Evolutionary conservation across 2,888 invertebrate genomes (phyloP).

Genomic region (Margaritifera margaritifera): DNA sequence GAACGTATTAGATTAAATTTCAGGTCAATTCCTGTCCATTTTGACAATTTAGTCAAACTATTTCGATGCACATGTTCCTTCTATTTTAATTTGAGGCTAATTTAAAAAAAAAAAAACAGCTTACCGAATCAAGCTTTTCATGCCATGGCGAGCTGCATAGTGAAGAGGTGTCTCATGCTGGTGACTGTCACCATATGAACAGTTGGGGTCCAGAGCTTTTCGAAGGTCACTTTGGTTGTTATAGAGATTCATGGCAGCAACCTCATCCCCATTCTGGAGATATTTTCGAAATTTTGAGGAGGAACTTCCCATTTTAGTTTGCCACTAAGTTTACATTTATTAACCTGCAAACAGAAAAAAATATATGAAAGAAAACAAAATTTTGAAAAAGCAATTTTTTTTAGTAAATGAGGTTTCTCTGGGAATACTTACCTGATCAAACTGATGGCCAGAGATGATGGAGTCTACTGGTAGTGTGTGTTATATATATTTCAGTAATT

Average conservation of each 20-base stretch:
- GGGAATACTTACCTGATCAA: too few relatives aligned
- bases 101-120: slow-evolving; percentile 19
- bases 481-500: too few relatives aligned
- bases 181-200: slow-evolving; percentile 80
- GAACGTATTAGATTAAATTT: too few relatives aligned
- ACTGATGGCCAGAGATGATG: too few relatives aligned
- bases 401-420: too few relatives aligned
- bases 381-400: too few relatives aligned
- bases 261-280: slow-evolving; percentile 82
- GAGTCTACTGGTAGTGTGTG: too few relatives aligned
- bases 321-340: too few relatives aligned
- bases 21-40: too few relatives aligned
- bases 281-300: slow-evolving; percentile 82
- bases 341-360: too few relatives aligned
- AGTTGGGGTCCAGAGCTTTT: slow-evolving; percentile 80
- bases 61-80: neutral
- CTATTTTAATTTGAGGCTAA: neutral
- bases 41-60: too few relatives aligned
- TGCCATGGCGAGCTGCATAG: slow-evolving; percentile 80
- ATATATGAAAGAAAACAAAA: too few relatives aligned
- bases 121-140: slow-evolving; percentile 78
- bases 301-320: slow-evolving; percentile 79
- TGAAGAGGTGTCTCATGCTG: slow-evolving; percentile 81
- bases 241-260: slow-evolving; percentile 80
- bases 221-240: slow-evolving; percentile 79